phyloP scores from a whole-genome alignment of 2,888 invertebrate genomes.

The Melanargia galathea region DNA sequence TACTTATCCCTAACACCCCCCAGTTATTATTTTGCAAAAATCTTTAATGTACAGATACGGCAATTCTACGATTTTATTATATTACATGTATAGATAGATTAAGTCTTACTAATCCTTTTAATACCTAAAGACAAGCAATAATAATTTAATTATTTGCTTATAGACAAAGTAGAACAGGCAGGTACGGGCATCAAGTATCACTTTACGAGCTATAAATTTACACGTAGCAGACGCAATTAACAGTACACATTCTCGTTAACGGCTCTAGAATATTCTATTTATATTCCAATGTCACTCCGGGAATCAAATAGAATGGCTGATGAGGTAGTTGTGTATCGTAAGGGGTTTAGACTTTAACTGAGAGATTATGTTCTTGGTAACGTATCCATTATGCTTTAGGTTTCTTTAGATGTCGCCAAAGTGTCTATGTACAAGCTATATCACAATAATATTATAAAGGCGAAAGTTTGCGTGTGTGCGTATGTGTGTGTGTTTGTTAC shows the following conservation, averaged over 20 bases:
- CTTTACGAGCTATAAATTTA: not conserved
- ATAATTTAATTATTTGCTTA: too few species aligned
- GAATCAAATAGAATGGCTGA: constrained; percentile 5
- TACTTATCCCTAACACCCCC: too few species aligned
- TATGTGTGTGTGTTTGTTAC: too few species aligned
- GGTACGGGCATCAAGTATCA: not conserved
- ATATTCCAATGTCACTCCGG: constrained; percentile 1
- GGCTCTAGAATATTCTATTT: not conserved
- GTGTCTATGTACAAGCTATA: too few species aligned
- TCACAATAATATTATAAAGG: too few species aligned
- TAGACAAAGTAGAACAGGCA: not conserved
- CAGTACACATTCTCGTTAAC: not conserved
- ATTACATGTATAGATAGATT: too few species aligned
- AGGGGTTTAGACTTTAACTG: not conserved
- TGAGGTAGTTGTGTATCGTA: not conserved
- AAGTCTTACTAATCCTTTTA: not conserved
- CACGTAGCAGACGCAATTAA: not conserved
- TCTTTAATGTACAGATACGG: too few species aligned
- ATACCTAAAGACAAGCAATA: too few species aligned
- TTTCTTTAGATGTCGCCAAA: too few species aligned
- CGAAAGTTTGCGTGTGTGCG: too few species aligned
- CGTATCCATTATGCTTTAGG: not conserved
- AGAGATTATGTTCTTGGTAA: not conserved
- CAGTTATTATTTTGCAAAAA: too few species aligned
- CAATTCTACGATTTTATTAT: too few species aligned